phyloP scores from a whole-genome alignment of 1,140 invertebrate genomes.

The Hyposmocoma kahamanoa region DNA sequence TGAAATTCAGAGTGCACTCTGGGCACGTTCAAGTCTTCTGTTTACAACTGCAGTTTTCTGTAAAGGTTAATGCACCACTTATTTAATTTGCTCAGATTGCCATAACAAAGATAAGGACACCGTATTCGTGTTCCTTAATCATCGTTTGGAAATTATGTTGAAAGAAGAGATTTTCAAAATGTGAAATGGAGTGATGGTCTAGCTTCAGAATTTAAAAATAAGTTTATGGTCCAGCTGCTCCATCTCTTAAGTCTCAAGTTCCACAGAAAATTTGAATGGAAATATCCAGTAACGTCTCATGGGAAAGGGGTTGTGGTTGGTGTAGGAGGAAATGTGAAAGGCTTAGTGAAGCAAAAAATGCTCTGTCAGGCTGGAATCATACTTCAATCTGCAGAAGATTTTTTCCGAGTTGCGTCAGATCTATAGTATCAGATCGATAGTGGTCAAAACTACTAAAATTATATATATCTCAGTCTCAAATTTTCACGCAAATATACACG shows the following conservation, averaged over 20 bases:
- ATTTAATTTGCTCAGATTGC: constrained; percentile 4
- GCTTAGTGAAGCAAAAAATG: background rate
- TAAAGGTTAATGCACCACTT: background rate
- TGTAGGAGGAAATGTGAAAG: background rate
- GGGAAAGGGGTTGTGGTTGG: background rate
- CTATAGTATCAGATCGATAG: background rate
- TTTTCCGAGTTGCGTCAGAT: no score
- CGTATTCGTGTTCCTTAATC: background rate
- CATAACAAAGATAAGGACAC: constrained; percentile 3
- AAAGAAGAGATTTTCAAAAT: background rate
- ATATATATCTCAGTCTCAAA: background rate
- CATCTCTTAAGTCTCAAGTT: background rate
- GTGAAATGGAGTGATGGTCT: constrained; percentile 7
- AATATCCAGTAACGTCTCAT: background rate
- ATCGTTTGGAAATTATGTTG: background rate
- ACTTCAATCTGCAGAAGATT: background rate
- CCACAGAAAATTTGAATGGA: background rate
- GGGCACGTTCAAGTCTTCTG: constrained; percentile 1
- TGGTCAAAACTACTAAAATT: background rate
- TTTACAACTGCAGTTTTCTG: constrained; percentile 6
- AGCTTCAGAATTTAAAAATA: constrained; percentile 5
- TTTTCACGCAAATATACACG: background rate
- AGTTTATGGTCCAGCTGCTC: background rate
- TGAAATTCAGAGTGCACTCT: constrained; percentile 7
- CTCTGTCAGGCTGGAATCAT: background rate